A percentile compares a stretch with the other conserved stretches of the same genome.
phyloP scores from a whole-genome alignment of 1,140 invertebrate species.

The Drosophila bipectinata region DNA sequence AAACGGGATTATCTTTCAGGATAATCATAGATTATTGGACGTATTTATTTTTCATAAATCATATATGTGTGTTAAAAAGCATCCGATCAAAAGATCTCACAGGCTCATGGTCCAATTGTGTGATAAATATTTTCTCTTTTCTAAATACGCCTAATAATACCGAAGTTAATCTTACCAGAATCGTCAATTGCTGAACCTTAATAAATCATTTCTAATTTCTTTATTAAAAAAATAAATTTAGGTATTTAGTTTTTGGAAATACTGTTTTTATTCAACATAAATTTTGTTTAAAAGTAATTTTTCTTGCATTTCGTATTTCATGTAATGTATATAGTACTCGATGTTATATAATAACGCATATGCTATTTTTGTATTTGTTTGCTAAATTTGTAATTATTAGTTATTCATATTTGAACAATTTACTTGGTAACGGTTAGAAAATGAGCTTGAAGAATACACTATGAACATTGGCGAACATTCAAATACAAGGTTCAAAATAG shows the following conservation, averaged over 20 bases:
- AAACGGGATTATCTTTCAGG: too few relatives aligned
- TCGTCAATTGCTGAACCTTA: too few relatives aligned
- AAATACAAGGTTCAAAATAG: slow-evolving; percentile 62
- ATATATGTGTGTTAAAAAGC: too few relatives aligned
- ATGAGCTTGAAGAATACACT: slow-evolving; percentile 53
- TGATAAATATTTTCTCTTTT: too few relatives aligned
- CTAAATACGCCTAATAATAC: too few relatives aligned
- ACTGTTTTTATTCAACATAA: slow-evolving; percentile 83
- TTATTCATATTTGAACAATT: slow-evolving; percentile 56
- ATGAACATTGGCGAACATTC: slow-evolving; percentile 69
- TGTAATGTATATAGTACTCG: slow-evolving; percentile 77
- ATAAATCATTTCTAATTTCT: not conserved
- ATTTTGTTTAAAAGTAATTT: slow-evolving; percentile 82
- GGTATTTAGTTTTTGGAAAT: slow-evolving; percentile 72
- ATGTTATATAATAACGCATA: slow-evolving; percentile 79
- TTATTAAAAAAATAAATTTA: not conserved
- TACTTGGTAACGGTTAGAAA: slow-evolving; percentile 57
- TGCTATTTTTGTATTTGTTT: slow-evolving; percentile 72
- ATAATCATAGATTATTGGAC: too few relatives aligned
- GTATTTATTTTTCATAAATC: too few relatives aligned
- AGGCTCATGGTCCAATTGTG: too few relatives aligned
- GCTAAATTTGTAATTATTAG: slow-evolving; percentile 68
- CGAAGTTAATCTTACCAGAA: too few relatives aligned
- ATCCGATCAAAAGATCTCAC: too few relatives aligned
- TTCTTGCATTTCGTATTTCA: slow-evolving; percentile 68